Evolutionary conservation across 1,140 invertebrate genomes (phyloP).

Genomic region (Leguminivora glycinivorella): DNA sequence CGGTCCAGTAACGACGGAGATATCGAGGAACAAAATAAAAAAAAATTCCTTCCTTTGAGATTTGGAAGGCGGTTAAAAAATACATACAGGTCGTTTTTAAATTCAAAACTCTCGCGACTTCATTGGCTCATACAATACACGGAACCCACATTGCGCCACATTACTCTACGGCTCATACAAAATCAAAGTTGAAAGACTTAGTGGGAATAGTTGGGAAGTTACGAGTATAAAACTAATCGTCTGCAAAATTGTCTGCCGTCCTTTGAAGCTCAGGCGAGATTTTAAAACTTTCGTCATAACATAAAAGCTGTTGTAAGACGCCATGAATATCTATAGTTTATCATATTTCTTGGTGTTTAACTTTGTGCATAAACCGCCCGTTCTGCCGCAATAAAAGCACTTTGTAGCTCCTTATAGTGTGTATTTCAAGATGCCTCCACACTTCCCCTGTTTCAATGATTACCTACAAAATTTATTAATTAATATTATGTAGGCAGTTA

Average conservation of each 20-base stretch:
- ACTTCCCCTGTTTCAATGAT: no score
- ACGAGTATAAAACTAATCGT: constrained; percentile 23
- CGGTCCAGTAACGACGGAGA: no score
- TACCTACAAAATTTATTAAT: no score
- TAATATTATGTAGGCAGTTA: no score
- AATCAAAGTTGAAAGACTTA: constrained; percentile 24
- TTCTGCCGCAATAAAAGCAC: neutral
- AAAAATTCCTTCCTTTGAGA: no score
- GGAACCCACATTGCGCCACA: constrained; percentile 1
- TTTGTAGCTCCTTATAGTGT: neutral
- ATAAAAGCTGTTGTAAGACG: constrained; percentile 18
- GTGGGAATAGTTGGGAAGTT: constrained; percentile 15
- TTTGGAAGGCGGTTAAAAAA: no score
- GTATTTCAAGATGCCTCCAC: neutral
- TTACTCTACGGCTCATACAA: constrained; percentile 8
- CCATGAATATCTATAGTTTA: constrained; percentile 22
- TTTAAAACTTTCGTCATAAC: constrained; percentile 27
- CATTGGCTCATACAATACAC: neutral
- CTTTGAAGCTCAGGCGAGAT: constrained; percentile 3
- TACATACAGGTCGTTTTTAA: no score
- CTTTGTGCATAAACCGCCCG: neutral
- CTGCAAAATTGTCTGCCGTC: constrained; percentile 15
- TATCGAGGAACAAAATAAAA: no score
- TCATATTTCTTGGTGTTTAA: constrained; percentile 22
- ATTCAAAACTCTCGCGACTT: neutral